phyloP scores from a whole-genome alignment of 1,140 invertebrate genomes.

The Rhysida immarginata region DNA sequence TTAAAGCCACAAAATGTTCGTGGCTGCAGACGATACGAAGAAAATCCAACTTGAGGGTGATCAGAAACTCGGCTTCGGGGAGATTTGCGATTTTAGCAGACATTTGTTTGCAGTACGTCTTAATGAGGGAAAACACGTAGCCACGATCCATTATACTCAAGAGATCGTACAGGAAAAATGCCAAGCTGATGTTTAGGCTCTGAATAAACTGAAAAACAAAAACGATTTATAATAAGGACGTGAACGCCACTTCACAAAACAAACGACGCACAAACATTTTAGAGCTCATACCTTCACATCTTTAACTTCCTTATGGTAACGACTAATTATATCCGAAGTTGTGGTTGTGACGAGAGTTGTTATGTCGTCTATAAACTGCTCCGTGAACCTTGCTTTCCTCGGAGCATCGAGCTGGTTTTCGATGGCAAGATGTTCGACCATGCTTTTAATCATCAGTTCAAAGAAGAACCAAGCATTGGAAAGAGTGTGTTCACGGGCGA shows the following conservation, averaged over 20 bases:
- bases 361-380: conserved; percentile 78
- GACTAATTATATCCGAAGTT: conserved; percentile 67
- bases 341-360: conserved; percentile 60
- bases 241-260: neutral
- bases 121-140: conserved; percentile 59
- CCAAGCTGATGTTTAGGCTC: conserved; percentile 70
- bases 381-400: conserved; percentile 67
- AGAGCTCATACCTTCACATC: conserved; percentile 43
- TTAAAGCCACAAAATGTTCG: conserved; percentile 80
- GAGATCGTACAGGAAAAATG: conserved; percentile 82
- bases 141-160: conserved; percentile 72
- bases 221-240: conserved; percentile 7
- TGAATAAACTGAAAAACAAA: conserved; percentile 32
- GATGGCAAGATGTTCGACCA: conserved; percentile 72
- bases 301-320: conserved; percentile 36
- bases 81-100: conserved; percentile 55
- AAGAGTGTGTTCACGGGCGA: conserved; percentile 65
- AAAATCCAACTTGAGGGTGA: conserved; percentile 65
- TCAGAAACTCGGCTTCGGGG: conserved; percentile 43
- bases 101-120: conserved; percentile 61
- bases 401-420: conserved; percentile 50
- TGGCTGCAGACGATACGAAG: conserved; percentile 84
- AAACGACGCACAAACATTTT: neutral
- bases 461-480: conserved; percentile 84
- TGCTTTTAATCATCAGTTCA: conserved; percentile 80